A percentile compares a stretch with the other conserved stretches of the same genome.
Evolutionary conservation across 2,888 invertebrate genomes (phyloP).

Genomic region (Ophraella communa): DNA sequence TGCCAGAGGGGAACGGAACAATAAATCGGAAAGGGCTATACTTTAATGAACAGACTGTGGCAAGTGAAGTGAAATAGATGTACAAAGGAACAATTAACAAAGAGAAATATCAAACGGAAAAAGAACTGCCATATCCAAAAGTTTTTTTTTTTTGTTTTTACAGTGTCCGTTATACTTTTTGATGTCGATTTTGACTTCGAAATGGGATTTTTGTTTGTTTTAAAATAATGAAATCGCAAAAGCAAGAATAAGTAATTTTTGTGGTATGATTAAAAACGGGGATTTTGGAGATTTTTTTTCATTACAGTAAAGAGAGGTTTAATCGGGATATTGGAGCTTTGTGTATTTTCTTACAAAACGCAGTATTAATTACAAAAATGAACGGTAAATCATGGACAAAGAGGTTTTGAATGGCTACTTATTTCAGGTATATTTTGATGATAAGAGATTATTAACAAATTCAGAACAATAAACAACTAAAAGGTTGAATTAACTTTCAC

Average conservation of each 20-base stretch:
- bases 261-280: conserved; percentile 15
- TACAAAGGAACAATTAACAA: conserved; percentile 60
- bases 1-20: neutral
- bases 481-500: too few species aligned
- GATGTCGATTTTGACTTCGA: conserved; percentile 29
- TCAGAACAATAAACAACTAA: too few species aligned
- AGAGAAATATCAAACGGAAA: conserved; percentile 57
- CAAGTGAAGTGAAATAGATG: conserved; percentile 54
- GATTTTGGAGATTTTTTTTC: neutral
- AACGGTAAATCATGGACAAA: neutral
- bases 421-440: neutral
- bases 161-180: conserved; percentile 50
- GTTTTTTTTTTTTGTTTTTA: conserved; percentile 34
- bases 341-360: too few species aligned
- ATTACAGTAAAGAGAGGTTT: neutral
- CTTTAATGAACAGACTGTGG: conserved; percentile 56
- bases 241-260: conserved; percentile 15
- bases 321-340: neutral
- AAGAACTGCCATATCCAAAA: conserved; percentile 55
- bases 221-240: conserved; percentile 12
- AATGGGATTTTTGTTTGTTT: conserved; percentile 25
- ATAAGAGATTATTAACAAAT: neutral
- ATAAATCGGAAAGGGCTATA: conserved; percentile 36
- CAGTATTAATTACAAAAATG: neutral
- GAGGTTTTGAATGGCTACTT: neutral